A percentile compares a stretch with the other conserved stretches of the same genome.
Conservation (phyloP, 2,113 vertebrate species). For the Canis aureus region DNA sequence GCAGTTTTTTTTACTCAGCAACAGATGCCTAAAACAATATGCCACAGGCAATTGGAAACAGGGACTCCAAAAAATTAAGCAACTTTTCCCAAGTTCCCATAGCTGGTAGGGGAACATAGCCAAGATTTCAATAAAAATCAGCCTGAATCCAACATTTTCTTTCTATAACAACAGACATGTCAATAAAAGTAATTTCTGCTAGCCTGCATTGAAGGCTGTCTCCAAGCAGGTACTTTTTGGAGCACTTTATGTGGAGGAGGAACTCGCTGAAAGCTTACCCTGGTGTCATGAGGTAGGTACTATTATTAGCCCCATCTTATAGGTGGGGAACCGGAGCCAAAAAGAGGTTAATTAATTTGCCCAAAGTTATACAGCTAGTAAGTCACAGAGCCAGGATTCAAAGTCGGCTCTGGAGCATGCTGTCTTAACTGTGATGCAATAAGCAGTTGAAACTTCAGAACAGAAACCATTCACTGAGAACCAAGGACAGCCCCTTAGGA, state of each 20-base stretch:
- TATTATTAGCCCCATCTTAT: slow-evolving; percentile 19
- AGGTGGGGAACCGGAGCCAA: not conserved
- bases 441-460: not conserved
- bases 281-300: not conserved
- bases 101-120: not conserved
- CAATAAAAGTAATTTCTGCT: not conserved
- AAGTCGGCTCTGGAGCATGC: not conserved
- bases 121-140: not conserved
- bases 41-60: not conserved
- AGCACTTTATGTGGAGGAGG: not conserved
- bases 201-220: not conserved
- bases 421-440: not conserved
- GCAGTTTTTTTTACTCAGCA: not conserved
- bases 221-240: not conserved
- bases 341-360: slow-evolving; percentile 29
- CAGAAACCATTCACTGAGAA: not conserved
- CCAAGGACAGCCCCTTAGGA: not conserved
- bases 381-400: not conserved
- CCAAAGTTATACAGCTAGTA: not conserved
- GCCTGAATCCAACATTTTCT: slow-evolving; percentile 9
- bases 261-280: slow-evolving; percentile 39
- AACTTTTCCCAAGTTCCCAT: not conserved
- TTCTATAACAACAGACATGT: not conserved
- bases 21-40: not conserved
- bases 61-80: not conserved